Evolutionary conservation across 2,888 invertebrate species (phyloP), one percentile per base, ranked within the genome.

Genomic region (Ormyrus thymus): DNA sequence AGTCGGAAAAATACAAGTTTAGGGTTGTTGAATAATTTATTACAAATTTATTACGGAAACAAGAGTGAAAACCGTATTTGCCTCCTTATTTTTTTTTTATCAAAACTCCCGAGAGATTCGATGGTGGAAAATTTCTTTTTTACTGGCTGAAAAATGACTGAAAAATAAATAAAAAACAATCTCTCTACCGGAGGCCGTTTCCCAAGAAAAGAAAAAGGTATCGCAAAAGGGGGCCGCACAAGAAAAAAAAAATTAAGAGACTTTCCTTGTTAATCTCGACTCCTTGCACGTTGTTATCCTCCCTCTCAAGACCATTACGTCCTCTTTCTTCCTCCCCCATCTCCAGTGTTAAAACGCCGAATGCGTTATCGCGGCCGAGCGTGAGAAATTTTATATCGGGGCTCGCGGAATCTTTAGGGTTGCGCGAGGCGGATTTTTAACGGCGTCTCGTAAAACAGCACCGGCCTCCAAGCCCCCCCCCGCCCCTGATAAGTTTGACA

Each of bases 381-480:
- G 78, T 65, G 61, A 81, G 82, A 81, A 85, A 84, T 83, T 84
- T 83, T 82, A 78, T 81, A 82, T 69, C 82, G 65, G 71, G 11
- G 62, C 64, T 13, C 58, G 45, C 74, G 48, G 66, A 69, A 79
- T 75, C 74, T 75, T 79, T 75, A 75, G 72, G 71, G 62, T n/a
- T 11, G 7, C n/a, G 59, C 29, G 55, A 46, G 8, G n/a, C 61
- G 29, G 69, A 79, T 80, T 80, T 80, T 80, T 80, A 77, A 80
- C 74, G 77, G 68, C 66, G 62, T 6, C 70, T 80, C 80, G 77
- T 80, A 80, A 80, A 80, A 77, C 13, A 29, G 29, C 29, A 4
- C 29, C 29, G 29, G 0, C 71, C 46, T 4, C 59, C 8, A 29
- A 77, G 43, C 0, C 68, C 46, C 6, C 59, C 5, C 51, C 29